Evolutionary conservation across 2,797 vertebrate genomes (phyloP).

Genomic region (Neosilurus mollespiculum): DNA sequence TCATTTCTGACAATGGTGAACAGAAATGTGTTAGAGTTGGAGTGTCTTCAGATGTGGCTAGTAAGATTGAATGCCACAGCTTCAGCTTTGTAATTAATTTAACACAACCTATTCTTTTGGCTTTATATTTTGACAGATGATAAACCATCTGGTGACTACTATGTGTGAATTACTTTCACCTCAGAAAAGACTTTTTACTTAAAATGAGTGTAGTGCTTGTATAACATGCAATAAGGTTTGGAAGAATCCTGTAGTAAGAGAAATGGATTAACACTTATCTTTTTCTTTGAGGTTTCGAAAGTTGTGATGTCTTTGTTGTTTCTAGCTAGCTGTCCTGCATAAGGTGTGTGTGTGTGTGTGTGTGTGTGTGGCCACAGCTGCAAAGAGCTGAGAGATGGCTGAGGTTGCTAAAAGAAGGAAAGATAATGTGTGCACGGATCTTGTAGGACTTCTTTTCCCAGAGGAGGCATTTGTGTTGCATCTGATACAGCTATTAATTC

Average conservation of each 20-base stretch:
- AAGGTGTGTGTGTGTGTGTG: constrained; percentile 8
- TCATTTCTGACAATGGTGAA: constrained; percentile 33
- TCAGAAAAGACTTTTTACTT: constrained; percentile 40
- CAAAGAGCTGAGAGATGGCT: constrained; percentile 39
- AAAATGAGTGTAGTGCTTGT: constrained; percentile 43
- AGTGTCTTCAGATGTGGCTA: constrained; percentile 30
- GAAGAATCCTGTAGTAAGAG: constrained; percentile 31
- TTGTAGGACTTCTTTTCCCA: constrained; percentile 48
- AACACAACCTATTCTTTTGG: constrained; percentile 40
- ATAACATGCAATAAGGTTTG: constrained; percentile 28
- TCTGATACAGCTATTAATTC: constrained; percentile 64
- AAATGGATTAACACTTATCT: neutral
- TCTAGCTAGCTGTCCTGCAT: neutral
- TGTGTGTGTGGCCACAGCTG: constrained; percentile 20
- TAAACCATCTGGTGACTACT: constrained; percentile 29
- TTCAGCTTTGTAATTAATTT: constrained; percentile 43
- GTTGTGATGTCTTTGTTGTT: neutral
- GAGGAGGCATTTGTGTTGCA: constrained; percentile 48
- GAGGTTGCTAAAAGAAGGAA: constrained; percentile 52
- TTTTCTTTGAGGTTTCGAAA: neutral
- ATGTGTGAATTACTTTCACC: constrained; percentile 47
- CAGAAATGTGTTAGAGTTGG: constrained; percentile 8
- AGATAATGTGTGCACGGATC: constrained; percentile 53
- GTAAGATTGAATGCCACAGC: constrained; percentile 25
- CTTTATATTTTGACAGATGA: constrained; percentile 45